Percentiles rank a stretch among this genome's conserved stretches.
Conservation (phyloP, 2,888 invertebrate species). For the Euphydryas editha region DNA sequence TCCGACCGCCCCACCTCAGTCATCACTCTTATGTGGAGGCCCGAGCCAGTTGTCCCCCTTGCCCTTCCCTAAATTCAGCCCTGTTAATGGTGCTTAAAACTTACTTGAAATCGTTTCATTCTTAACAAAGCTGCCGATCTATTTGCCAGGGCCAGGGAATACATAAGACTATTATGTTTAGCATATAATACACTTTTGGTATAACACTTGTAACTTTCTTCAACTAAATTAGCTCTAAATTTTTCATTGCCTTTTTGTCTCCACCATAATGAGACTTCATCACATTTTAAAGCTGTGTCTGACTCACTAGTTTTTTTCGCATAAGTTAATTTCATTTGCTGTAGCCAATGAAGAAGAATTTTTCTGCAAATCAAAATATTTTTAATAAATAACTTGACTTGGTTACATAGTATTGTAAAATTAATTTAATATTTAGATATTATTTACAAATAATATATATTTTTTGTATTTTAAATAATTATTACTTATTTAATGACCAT, state of each 20-base stretch:
- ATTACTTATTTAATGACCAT: too few species aligned
- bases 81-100: too few species aligned
- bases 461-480: too few species aligned
- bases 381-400: neutral
- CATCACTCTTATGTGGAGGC: too few species aligned
- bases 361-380: conserved; percentile 51
- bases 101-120: conserved; percentile 82
- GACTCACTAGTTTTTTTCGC: conserved; percentile 55
- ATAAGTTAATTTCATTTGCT: conserved; percentile 64
- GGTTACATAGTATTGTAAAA: neutral
- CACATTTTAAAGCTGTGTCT: conserved; percentile 67
- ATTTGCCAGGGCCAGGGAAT: conserved; percentile 86
- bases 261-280: conserved; percentile 66
- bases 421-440: too few species aligned
- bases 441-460: too few species aligned
- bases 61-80: too few species aligned
- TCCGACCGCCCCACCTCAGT: too few species aligned
- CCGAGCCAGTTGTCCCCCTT: too few species aligned
- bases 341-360: conserved; percentile 69
- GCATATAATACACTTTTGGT: conserved; percentile 86
- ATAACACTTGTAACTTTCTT: conserved; percentile 83
- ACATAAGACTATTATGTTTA: conserved; percentile 78
- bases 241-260: conserved; percentile 83
- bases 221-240: conserved; percentile 79
- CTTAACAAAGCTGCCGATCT: conserved; percentile 87